Percentiles rank a stretch among this genome's conserved stretches.
phyloP scores from a whole-genome alignment of 1,140 invertebrate genomes.

The Tetramorium parvispinum region DNA sequence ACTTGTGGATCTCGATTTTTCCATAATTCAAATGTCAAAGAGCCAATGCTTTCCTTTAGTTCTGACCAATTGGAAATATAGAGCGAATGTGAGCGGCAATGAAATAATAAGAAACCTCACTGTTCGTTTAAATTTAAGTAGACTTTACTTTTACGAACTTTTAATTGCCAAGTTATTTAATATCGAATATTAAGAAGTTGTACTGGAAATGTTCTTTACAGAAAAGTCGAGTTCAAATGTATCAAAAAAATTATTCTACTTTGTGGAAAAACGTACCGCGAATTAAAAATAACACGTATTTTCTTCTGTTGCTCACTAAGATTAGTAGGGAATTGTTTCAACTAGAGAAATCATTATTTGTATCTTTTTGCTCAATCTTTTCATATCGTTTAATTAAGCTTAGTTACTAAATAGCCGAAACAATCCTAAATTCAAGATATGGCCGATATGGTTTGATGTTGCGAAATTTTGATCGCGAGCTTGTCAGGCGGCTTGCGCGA shows the following conservation, averaged over 20 bases:
- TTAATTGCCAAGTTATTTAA: slow-evolving; percentile 29
- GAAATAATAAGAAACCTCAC: slow-evolving; percentile 7
- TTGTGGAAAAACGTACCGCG: neutral
- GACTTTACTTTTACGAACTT: slow-evolving; percentile 15
- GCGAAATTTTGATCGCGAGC: neutral
- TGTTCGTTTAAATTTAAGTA: slow-evolving; percentile 1
- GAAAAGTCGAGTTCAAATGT: neutral
- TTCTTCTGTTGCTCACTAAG: neutral
- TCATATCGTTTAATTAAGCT: neutral
- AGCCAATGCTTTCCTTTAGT: neutral
- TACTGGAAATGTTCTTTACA: neutral
- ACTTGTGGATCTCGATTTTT: slow-evolving; percentile 19
- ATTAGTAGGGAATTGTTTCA: neutral
- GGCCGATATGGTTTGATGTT: neutral
- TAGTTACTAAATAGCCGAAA: neutral
- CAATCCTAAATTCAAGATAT: neutral
- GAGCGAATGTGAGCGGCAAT: neutral
- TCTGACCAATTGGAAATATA: slow-evolving; percentile 1
- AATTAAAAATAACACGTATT: neutral
- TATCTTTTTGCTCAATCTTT: neutral
- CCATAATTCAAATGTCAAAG: slow-evolving; percentile 42
- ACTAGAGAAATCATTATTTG: neutral
- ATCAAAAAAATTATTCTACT: neutral
- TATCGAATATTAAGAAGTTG: neutral
- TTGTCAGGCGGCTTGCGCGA: neutral